Evolutionary conservation across 2,113 vertebrate species (phyloP), one percentile per base, ranked within the genome.

Genomic region (Heterotilapia buettikoferi): DNA sequence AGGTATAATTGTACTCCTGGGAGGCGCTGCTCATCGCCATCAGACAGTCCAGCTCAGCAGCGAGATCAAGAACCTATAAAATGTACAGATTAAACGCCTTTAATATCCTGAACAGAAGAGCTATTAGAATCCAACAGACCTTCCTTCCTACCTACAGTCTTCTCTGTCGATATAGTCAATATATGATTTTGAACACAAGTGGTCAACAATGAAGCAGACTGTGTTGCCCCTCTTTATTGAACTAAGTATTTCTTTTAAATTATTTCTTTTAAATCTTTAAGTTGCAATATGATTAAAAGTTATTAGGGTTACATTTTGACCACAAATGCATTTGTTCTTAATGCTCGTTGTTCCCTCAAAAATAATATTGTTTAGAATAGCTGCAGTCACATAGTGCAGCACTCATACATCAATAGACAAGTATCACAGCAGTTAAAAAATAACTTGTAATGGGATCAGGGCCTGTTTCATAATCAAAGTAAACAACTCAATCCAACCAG

Each of bases 1-100:
- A 96, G 63, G 96, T 97, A 71, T 99, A 99, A 94, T 95, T 92
- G 0, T 99, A 98, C 88, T 99, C 98, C 76, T 97, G 97, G 36
- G 99, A 99, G 59, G 95, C 97, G 3, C 92, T 96, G 89, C 97
- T 97, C 92, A 99, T 89, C 18, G 99, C 97, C 61, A 99, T 97
- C 4, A 99, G 96, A 91, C 98, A 98, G 13, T 99, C 99, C 71
- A 99, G 94, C 57, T 98, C 97, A 7, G 98, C 98, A 16, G 96
- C 96, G 3, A 98, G 97, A 82, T 98, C 97, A 88, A 98, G 90
- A 53, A 99, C 97, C 95, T 96, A 10, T 26, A 91, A 24, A 79
- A 80, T 59, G 63, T 56, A 80, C 5, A 88, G 36, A 84, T 59
- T 45, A 57, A 83, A 79, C 19, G 36, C 11, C n/a, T 4, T 36